Conservation (phyloP, 1,140 invertebrate species). For the Caerostris darwini region DNA sequence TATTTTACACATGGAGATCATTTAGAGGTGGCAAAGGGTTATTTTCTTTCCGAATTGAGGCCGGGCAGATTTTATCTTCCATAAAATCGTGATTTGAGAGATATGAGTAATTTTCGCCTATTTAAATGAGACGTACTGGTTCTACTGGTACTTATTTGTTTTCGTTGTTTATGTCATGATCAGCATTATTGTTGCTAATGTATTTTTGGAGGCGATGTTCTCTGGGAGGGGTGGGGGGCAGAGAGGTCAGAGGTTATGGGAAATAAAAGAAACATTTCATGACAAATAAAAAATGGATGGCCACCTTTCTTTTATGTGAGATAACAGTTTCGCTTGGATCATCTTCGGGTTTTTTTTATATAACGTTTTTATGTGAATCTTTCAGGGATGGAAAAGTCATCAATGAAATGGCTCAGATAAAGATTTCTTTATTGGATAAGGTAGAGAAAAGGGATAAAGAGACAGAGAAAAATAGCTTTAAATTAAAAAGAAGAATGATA, state of each 20-base stretch:
- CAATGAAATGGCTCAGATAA: not conserved
- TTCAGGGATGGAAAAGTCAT: constrained; percentile 16
- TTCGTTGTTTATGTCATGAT: constrained; percentile 21
- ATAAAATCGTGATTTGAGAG: constrained; percentile 60
- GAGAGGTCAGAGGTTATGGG: constrained; percentile 43
- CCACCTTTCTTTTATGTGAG: not conserved
- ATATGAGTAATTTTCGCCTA: constrained; percentile 69
- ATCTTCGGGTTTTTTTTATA: not conserved
- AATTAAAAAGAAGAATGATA: not conserved
- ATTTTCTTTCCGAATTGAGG: constrained; percentile 59
- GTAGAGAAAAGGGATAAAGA: not conserved
- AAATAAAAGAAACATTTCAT: constrained; percentile 53
- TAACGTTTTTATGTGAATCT: not conserved
- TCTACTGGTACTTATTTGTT: constrained; percentile 59
- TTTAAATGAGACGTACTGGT: constrained; percentile 67
- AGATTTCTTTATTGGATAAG: constrained; percentile 8
- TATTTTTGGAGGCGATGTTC: constrained; percentile 8
- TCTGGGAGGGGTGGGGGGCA: not conserved
- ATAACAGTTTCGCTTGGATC: constrained; percentile 4
- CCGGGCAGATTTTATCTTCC: constrained; percentile 49
- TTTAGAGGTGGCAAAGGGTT: constrained; percentile 40
- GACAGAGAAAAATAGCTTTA: not conserved
- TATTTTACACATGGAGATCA: constrained; percentile 9
- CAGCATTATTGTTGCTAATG: constrained; percentile 28
- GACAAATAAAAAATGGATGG: not conserved